A percentile compares a stretch with the other conserved stretches of the same genome.
Conservation (phyloP, 2,888 invertebrate genomes). For the Lepidocyrtoides sp. region DNA sequence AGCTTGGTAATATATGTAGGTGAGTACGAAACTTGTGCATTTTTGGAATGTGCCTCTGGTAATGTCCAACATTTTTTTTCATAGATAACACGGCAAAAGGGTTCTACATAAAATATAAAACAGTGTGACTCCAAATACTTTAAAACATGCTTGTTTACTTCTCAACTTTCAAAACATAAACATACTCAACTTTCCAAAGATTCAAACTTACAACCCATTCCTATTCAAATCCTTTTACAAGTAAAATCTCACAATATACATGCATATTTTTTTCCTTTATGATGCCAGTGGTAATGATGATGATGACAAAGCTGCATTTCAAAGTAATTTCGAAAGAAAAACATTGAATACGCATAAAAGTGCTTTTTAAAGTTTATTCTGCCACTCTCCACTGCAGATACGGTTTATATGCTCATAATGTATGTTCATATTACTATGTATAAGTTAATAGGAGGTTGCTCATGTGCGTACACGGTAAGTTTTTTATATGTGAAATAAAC, state of each 20-base stretch:
- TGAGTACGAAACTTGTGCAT: not conserved
- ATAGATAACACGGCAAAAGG: not conserved
- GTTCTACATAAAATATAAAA: not conserved
- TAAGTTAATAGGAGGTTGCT: not conserved
- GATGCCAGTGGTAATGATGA: not conserved
- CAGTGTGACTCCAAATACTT: too few species aligned
- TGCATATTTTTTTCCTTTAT: not conserved
- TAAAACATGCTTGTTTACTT: too few species aligned
- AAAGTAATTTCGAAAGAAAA: slow-evolving; percentile 72
- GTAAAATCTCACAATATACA: not conserved
- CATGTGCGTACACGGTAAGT: too few species aligned
- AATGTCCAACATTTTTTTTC: not conserved
- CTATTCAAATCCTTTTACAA: slow-evolving; percentile 36
- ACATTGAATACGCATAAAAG: slow-evolving; percentile 62
- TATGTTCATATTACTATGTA: not conserved
- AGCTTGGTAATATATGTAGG: not conserved
- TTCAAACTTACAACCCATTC: too few species aligned
- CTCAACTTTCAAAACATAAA: too few species aligned
- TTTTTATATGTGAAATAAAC: too few species aligned
- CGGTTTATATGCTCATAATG: not conserved
- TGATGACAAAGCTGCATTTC: slow-evolving; percentile 54
- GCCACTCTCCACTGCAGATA: not conserved
- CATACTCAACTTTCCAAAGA: too few species aligned
- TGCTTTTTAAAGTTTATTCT: slow-evolving; percentile 71
- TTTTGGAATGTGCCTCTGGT: not conserved